These are phyloP conservation scores for Sebastes schlegelii DNA, from an alignment of 2,113 vertebrate genomes.

Conservation along the genomic window DNA sequence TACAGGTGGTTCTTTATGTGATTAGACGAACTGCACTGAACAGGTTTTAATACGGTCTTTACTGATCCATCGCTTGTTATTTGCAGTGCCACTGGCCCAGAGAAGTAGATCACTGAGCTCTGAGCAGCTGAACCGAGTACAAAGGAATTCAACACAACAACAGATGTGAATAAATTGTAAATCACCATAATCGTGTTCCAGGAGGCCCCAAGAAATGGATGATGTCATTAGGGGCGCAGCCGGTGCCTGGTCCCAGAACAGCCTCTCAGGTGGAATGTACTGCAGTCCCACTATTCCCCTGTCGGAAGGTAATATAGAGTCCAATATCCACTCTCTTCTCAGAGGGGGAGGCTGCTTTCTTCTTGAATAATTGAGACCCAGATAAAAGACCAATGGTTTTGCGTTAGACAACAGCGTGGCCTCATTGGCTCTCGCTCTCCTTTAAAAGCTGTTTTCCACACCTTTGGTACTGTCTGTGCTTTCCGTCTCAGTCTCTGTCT, in stretches of 20 bases:
- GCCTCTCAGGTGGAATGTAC: conserved; percentile 79
- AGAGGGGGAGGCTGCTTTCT: conserved; percentile 69
- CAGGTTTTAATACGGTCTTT: conserved; percentile 49
- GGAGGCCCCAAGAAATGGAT: conserved; percentile 78
- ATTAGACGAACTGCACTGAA: conserved; percentile 41
- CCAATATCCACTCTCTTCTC: conserved; percentile 78
- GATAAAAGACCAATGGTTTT: conserved; percentile 79
- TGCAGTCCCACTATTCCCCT: conserved; percentile 73
- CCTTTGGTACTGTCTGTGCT: conserved; percentile 30
- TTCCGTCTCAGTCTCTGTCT: conserved; percentile 30
- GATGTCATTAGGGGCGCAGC: conserved; percentile 80
- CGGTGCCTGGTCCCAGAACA: conserved; percentile 74
- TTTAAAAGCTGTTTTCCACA: conserved; percentile 46
- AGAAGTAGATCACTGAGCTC: conserved; percentile 64
- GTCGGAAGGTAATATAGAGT: conserved; percentile 82
- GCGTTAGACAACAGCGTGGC: conserved; percentile 73
- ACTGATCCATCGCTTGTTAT: conserved; percentile 35
- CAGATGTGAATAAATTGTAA: conserved; percentile 83
- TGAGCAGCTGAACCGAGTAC: conserved; percentile 63
- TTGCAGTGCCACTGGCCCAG: conserved; percentile 37
- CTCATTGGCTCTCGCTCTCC: conserved; percentile 67
- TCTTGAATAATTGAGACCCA: conserved; percentile 85
- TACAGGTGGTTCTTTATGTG: conserved; percentile 41
- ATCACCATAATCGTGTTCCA: conserved; percentile 80
- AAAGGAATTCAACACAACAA: conserved; percentile 76